A percentile compares a stretch with the other conserved stretches of the same genome.
phyloP scores from a whole-genome alignment of 2,888 invertebrate species.

The Amblyjoppa fuscipennis region DNA sequence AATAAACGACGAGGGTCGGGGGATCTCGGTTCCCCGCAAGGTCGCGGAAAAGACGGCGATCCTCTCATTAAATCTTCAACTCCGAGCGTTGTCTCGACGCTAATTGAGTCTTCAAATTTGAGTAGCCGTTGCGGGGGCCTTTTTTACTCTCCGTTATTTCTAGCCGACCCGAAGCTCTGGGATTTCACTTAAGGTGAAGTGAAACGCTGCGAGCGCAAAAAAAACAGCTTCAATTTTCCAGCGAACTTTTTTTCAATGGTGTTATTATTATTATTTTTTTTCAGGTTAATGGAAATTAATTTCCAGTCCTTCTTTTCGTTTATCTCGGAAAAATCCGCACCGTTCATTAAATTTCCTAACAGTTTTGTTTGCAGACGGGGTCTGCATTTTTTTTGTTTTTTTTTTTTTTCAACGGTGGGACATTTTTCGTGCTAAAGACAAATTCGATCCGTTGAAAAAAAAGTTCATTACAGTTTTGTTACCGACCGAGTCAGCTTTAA shows the following conservation, averaged over 20 bases:
- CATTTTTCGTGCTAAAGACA: too few relatives aligned
- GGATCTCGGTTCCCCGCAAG: background rate
- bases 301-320: too few relatives aligned
- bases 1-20: background rate
- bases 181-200: background rate
- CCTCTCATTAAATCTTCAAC: constrained; percentile 20
- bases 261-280: too few relatives aligned
- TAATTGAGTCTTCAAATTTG: constrained; percentile 42
- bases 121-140: background rate
- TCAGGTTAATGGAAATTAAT: too few relatives aligned
- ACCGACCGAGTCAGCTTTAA: too few relatives aligned
- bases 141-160: constrained; percentile 8
- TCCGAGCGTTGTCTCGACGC: background rate
- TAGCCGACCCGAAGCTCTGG: background rate
- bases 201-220: background rate
- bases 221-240: background rate
- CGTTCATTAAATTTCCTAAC: too few relatives aligned
- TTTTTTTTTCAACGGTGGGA: too few relatives aligned
- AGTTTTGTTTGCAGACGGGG: too few relatives aligned
- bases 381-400: too few relatives aligned
- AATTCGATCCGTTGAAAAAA: too few relatives aligned
- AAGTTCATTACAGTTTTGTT: too few relatives aligned
- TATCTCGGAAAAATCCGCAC: too few relatives aligned
- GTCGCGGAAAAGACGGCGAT: background rate
- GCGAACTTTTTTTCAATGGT: background rate